Evolutionary conservation across 2,888 invertebrate genomes (phyloP).

Genomic region (Cephalotes varians): DNA sequence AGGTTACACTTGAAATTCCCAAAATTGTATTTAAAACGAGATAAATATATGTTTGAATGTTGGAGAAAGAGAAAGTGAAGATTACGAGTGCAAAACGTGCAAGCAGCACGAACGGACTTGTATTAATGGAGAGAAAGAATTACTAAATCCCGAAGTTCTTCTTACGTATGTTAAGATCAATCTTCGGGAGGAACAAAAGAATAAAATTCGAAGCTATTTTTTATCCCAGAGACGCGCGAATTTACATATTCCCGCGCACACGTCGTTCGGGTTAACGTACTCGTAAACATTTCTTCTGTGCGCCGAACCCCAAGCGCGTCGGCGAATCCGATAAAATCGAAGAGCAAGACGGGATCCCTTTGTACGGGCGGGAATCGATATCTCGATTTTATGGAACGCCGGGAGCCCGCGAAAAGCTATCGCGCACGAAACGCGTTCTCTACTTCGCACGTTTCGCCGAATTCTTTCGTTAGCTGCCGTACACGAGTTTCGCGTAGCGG

Average conservation of each 20-base stretch:
- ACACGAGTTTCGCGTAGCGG: slow-evolving; percentile 3
- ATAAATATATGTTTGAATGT: too few species aligned
- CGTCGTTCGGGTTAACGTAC: slow-evolving; percentile 27
- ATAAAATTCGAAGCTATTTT: slow-evolving; percentile 14
- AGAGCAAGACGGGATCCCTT: slow-evolving; percentile 33
- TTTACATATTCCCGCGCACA: slow-evolving; percentile 2
- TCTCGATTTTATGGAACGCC: slow-evolving; percentile 34
- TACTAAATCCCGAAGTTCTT: background rate
- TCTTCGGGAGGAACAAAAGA: background rate
- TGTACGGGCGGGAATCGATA: slow-evolving; percentile 42
- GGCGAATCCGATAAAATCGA: slow-evolving; percentile 56
- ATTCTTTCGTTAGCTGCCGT: slow-evolving; percentile 20
- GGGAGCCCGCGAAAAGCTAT: slow-evolving; percentile 27
- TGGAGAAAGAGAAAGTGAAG: too few species aligned
- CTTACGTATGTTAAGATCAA: slow-evolving; percentile 7
- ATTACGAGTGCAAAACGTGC: too few species aligned
- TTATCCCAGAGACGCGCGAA: background rate
- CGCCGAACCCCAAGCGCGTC: slow-evolving; percentile 18
- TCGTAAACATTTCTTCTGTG: slow-evolving; percentile 46
- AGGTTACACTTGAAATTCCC: too few species aligned
- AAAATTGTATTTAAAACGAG: too few species aligned
- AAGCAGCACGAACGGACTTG: too few species aligned
- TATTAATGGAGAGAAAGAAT: background rate
- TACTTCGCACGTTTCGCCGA: slow-evolving; percentile 29
- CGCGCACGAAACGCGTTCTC: slow-evolving; percentile 17